Evolutionary conservation across 2,888 invertebrate species (phyloP), one percentile per base, ranked within the genome.

Genomic region (Latheticus oryzae): DNA sequence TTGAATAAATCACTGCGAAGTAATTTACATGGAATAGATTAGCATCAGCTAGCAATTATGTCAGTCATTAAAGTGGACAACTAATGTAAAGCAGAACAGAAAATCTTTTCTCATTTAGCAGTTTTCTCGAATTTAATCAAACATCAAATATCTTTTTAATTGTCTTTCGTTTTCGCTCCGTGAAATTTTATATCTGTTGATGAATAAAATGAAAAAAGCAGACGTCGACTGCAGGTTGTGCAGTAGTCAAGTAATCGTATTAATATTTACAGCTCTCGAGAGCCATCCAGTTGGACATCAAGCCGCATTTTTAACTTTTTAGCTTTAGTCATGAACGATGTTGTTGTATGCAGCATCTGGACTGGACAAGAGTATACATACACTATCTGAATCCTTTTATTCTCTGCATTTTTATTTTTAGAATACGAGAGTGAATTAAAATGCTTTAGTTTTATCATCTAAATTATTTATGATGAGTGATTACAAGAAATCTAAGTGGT

Each of bases 211-310:
- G 32, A 45, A 30, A 45, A 45, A 17, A 43, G 43, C 43, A 43
- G 43, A 43, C 43, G 43, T 43, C 43, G 30, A 30, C 11, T 43
- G 28, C 43, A 43, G 43, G 43, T 43, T 30, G 30, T 12, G 42
- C 30, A 38, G 28, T 17, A 30, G 16, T 48, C 43, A 37, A 16
- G 23, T 48, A 48, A 48, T 48, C 48, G 37, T 17, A 48, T 48
- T 48, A 48, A 48, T 37, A 48, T 48, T 48, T 37, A 48, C 48
- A 17, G 48, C 37, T 48, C 48, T 48, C 37, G 15, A 23, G 48
- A 48, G 35, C 12, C 35, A 35, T 48, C 35, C 35, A 33, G 35
- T 48, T 35, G 48, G 48, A 48, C 45, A 45, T 21, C 28, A 33
- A 21, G 23, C 11, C 8, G 17, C 19, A 45, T 45, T 45, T 45